phyloP scores from a whole-genome alignment of 2,797 vertebrate species.

The Phrynocephalus guinanensis region DNA sequence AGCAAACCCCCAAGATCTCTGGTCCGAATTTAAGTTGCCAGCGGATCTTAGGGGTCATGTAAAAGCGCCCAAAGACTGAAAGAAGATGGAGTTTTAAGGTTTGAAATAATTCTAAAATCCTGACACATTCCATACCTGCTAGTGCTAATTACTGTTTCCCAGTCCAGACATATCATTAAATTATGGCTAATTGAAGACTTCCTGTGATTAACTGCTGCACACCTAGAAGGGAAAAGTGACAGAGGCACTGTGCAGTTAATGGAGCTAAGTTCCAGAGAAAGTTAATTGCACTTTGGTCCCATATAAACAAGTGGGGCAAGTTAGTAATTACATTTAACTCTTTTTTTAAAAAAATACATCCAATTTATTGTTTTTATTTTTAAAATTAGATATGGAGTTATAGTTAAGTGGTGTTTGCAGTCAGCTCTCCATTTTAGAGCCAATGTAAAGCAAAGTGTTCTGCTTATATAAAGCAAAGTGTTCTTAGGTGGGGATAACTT shows the following conservation, averaged over 20 bases:
- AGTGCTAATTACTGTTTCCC: background rate
- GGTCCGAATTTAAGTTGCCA: no score
- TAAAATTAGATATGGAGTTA: background rate
- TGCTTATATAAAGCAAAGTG: background rate
- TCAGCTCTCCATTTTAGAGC: background rate
- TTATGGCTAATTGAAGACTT: background rate
- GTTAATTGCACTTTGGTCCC: background rate
- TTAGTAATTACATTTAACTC: background rate
- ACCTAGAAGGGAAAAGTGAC: background rate
- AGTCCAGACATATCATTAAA: background rate
- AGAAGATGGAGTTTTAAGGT: background rate
- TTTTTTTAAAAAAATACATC: background rate
- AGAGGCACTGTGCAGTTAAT: background rate
- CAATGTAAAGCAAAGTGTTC: background rate
- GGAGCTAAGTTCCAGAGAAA: background rate
- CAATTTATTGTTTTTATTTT: background rate
- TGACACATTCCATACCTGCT: background rate
- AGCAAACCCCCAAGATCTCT: no score
- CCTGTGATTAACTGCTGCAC: background rate
- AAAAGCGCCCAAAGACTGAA: no score
- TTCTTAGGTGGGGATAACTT: no score
- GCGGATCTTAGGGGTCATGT: no score
- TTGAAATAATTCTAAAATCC: background rate
- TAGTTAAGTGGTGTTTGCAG: background rate
- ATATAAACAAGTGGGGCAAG: background rate